phyloP scores from a whole-genome alignment of 2,888 invertebrate genomes.

The Teleogryllus oceanicus region DNA sequence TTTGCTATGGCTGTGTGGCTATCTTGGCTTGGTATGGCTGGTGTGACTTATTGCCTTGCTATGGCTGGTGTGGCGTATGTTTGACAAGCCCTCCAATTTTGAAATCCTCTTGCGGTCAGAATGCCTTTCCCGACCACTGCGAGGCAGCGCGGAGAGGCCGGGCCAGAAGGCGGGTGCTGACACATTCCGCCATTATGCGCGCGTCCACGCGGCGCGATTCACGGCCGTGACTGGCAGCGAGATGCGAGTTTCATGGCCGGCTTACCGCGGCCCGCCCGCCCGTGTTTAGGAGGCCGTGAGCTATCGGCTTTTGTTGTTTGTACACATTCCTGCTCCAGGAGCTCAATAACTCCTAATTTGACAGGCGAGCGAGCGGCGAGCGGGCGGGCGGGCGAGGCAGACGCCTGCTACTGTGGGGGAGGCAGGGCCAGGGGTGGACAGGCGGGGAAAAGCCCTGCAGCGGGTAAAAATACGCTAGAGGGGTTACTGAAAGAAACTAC shows the following conservation, averaged over 20 bases:
- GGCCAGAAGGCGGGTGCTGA: not conserved
- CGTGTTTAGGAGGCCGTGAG: conserved; percentile 18
- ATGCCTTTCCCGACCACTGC: not conserved
- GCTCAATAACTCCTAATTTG: conserved; percentile 18
- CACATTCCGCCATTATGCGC: not conserved
- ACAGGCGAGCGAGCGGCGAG: not conserved
- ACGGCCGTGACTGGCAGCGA: conserved; percentile 8
- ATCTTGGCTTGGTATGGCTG: no score
- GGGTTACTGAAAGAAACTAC: no score
- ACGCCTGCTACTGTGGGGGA: not conserved
- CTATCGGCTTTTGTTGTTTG: conserved; percentile 18
- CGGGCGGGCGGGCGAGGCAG: not conserved
- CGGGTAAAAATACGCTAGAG: no score
- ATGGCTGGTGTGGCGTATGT: no score
- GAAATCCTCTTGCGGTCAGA: no score
- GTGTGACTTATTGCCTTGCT: no score
- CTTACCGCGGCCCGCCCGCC: not conserved
- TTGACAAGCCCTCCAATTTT: no score
- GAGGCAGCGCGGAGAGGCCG: not conserved
- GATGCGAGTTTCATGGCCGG: conserved; percentile 18
- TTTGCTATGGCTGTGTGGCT: no score
- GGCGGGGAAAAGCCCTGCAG: no score
- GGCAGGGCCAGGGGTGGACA: conserved; percentile 1
- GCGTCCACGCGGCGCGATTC: conserved; percentile 6
- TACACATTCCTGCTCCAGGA: conserved; percentile 18